A percentile compares a stretch with the other conserved stretches of the same genome.
Evolutionary conservation across 2,797 vertebrate genomes (phyloP).

Genomic region (Chiloscyllium punctatum): DNA sequence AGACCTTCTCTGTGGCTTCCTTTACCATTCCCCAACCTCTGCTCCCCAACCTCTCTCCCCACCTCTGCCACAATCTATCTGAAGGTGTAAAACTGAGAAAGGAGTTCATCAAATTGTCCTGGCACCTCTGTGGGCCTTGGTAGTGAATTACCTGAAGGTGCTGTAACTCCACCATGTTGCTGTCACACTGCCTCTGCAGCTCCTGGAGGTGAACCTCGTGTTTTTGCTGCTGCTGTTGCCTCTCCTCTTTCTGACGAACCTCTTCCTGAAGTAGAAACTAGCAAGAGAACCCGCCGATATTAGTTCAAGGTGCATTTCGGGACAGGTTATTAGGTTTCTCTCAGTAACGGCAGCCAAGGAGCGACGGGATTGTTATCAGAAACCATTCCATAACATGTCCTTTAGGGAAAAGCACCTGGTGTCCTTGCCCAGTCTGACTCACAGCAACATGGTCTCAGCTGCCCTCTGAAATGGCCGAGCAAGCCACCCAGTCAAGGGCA

Average conservation of each 20-base stretch:
- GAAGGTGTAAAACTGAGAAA: background rate
- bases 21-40: too few species aligned
- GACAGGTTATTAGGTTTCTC: too few species aligned
- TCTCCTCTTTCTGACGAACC: constrained; percentile 49
- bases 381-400: too few species aligned
- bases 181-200: constrained; percentile 52
- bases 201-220: constrained; percentile 49
- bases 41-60: too few species aligned
- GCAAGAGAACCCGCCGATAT: background rate
- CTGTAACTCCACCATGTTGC: constrained; percentile 53
- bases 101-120: background rate
- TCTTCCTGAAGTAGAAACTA: constrained; percentile 53
- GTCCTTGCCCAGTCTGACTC: too few species aligned
- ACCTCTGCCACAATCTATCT: background rate
- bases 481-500: too few species aligned
- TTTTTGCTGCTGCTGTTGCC: constrained; percentile 46
- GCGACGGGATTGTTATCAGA: too few species aligned
- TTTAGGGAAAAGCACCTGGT: background rate
- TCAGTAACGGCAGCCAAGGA: too few species aligned
- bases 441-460: too few species aligned
- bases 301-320: background rate
- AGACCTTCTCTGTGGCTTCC: background rate
- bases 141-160: constrained; percentile 55
- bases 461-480: too few species aligned
- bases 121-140: background rate